phyloP scores from a whole-genome alignment of 2,797 vertebrate species.

The Pseudocheirus occidentalis region DNA sequence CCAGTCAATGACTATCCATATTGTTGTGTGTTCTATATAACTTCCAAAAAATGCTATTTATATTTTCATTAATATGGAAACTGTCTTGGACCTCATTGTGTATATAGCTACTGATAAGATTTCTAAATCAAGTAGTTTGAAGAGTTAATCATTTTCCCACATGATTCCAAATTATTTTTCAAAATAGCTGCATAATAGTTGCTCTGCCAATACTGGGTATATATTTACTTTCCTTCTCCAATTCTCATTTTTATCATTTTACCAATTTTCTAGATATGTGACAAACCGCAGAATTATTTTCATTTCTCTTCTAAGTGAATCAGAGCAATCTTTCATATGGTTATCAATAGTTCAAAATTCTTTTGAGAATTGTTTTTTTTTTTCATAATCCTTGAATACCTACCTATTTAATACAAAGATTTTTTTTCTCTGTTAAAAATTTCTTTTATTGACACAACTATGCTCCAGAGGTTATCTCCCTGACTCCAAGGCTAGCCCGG shows the following conservation, averaged over 20 bases:
- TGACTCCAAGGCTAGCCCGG: background rate
- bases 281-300: background rate
- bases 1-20: background rate
- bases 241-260: slow-evolving; percentile 32
- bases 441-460: background rate
- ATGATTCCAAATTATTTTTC: background rate
- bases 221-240: background rate
- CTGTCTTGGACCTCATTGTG: background rate
- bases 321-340: background rate
- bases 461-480: background rate
- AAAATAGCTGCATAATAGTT: background rate
- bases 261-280: slow-evolving; percentile 25
- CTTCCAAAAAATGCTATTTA: background rate
- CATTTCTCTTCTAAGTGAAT: background rate
- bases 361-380: background rate
- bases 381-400: background rate
- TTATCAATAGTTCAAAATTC: background rate
- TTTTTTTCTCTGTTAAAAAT: background rate
- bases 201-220: background rate
- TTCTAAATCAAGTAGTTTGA: background rate
- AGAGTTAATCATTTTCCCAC: background rate
- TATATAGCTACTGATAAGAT: background rate
- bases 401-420: background rate
- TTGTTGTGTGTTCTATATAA: background rate
- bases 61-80: background rate